Conservation (phyloP, 2,888 invertebrate genomes). For the Portevinia maculata region DNA sequence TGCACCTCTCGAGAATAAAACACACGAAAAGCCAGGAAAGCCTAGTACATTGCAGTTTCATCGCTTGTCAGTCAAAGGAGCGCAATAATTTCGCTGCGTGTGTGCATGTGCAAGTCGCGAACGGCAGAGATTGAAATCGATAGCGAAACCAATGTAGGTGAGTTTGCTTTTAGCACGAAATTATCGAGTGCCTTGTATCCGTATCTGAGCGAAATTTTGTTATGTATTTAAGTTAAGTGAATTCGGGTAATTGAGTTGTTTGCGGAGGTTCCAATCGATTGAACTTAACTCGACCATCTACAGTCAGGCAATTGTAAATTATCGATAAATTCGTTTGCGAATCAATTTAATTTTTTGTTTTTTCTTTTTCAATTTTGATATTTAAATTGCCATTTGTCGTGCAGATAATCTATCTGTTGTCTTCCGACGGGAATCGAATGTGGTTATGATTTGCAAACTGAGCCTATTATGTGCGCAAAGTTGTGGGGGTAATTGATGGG, state of each 20-base stretch:
- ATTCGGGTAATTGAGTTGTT: slow-evolving; percentile 70
- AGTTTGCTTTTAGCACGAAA: slow-evolving; percentile 49
- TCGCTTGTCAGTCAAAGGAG: slow-evolving; percentile 56
- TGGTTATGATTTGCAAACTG: slow-evolving; percentile 41
- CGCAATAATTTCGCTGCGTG: slow-evolving; percentile 19
- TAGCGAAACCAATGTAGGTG: slow-evolving; percentile 56
- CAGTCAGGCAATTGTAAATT: slow-evolving; percentile 28
- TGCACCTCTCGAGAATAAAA: slow-evolving; percentile 32
- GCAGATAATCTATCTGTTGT: slow-evolving; percentile 50
- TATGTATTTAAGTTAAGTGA: slow-evolving; percentile 40
- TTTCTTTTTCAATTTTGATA: slow-evolving; percentile 21
- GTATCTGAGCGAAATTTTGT: slow-evolving; percentile 6
- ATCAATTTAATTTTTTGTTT: slow-evolving; percentile 44
- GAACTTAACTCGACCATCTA: slow-evolving; percentile 6
- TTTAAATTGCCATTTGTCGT: slow-evolving; percentile 55
- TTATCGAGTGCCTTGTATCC: slow-evolving; percentile 22
- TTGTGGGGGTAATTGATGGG: slow-evolving; percentile 54
- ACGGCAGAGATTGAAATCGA: slow-evolving; percentile 64
- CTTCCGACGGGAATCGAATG: background rate
- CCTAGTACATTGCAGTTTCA: slow-evolving; percentile 34
- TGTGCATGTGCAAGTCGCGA: slow-evolving; percentile 50
- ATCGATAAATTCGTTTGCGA: slow-evolving; percentile 43
- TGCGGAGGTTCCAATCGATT: slow-evolving; percentile 50
- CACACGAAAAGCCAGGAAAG: slow-evolving; percentile 8
- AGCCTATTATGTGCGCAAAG: slow-evolving; percentile 22